Evolutionary conservation across 1,140 invertebrate species (phyloP).

Genomic region (Bemisia tabaci): DNA sequence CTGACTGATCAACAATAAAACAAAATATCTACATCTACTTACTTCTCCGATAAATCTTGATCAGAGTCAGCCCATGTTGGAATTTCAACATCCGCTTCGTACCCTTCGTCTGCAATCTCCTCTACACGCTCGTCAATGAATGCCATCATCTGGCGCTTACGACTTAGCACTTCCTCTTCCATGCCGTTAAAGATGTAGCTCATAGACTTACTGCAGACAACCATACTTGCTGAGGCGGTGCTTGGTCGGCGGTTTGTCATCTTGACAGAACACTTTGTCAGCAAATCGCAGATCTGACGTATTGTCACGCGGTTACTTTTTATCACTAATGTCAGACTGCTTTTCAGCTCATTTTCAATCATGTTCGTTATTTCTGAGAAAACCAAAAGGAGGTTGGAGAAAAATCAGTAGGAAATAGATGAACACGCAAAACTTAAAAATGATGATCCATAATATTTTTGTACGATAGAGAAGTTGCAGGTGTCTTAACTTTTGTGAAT

Average conservation of each 20-base stretch:
- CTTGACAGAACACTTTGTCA: background rate
- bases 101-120: background rate
- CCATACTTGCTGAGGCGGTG: background rate
- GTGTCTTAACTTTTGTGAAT: no score
- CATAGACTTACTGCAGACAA: background rate
- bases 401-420: no score
- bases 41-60: background rate
- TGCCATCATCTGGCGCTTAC: background rate
- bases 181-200: background rate
- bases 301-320: background rate
- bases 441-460: no score
- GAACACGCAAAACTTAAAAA: no score
- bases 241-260: background rate
- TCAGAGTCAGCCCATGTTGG: background rate
- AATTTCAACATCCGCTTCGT: background rate
- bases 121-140: background rate
- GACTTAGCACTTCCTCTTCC: background rate
- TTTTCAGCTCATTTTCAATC: background rate
- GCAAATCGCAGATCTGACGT: background rate
- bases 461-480: no score
- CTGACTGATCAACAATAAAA: no score
- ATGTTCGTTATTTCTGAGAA: background rate
- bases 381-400: no score
- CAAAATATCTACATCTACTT: no score
- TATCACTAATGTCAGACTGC: background rate